Evolutionary conservation across 1,140 invertebrate species (phyloP).

Genomic region (Neodiprion virginianus): DNA sequence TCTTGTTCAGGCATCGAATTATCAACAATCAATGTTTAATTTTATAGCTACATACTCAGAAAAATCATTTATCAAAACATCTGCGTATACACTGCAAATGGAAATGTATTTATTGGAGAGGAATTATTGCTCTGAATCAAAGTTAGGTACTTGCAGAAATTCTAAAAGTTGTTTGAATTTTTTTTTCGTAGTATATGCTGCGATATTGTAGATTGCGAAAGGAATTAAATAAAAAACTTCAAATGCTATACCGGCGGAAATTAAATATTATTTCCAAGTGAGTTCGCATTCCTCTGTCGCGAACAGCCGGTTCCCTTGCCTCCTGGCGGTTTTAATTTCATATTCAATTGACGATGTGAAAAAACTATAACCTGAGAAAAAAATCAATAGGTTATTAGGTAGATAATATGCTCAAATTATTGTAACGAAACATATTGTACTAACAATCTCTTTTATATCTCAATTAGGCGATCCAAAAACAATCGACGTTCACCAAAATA

Average conservation of each 20-base stretch:
- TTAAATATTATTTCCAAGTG: not conserved
- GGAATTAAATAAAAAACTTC: no score
- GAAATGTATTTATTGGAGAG: not conserved
- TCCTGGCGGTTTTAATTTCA: not conserved
- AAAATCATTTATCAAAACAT: no score
- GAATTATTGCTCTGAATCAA: not conserved
- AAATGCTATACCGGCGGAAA: not conserved
- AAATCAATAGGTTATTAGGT: no score
- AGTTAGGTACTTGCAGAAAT: not conserved
- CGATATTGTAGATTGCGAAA: no score
- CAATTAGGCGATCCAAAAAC: no score
- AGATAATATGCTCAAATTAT: no score
- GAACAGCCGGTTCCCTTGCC: not conserved
- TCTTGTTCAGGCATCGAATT: not conserved
- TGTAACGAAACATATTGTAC: no score
- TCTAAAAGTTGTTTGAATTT: no score
- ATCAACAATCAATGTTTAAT: not conserved
- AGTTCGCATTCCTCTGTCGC: not conserved
- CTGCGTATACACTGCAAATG: not conserved
- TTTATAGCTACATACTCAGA: not conserved
- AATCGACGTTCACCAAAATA: no score
- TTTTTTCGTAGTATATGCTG: no score
- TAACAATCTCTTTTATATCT: no score
- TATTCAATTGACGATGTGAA: not conserved
- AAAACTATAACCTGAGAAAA: no score